Conservation (phyloP, 2,888 invertebrate species). For the Creontiades dilutus region DNA sequence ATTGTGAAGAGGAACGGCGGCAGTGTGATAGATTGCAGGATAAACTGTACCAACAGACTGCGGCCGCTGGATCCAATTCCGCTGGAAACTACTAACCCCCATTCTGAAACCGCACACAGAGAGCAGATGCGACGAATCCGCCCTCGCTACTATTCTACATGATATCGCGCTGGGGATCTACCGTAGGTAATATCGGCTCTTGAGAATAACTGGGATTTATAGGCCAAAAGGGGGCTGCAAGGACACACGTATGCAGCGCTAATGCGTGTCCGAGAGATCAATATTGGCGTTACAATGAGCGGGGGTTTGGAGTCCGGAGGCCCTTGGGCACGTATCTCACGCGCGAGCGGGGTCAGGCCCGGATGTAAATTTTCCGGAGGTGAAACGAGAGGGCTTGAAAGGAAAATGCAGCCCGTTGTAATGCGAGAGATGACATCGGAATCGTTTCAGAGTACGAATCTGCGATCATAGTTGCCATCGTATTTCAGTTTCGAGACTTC, state of each 20-base stretch:
- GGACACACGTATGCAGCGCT: constrained; percentile 8
- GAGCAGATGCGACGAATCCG: constrained; percentile 34
- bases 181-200: constrained; percentile 8
- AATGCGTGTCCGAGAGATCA: constrained; percentile 12
- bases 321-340: constrained; percentile 23
- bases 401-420: too few relatives aligned
- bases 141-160: neutral
- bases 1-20: neutral
- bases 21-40: constrained; percentile 29
- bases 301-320: neutral
- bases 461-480: too few relatives aligned
- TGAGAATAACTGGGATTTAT: constrained; percentile 31
- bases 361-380: neutral
- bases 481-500: too few relatives aligned
- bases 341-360: neutral
- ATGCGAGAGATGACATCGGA: too few relatives aligned
- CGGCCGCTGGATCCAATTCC: constrained; percentile 48
- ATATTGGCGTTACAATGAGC: constrained; percentile 27
- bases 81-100: constrained; percentile 52
- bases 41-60: constrained; percentile 43
- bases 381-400: too few relatives aligned
- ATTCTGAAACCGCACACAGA: constrained; percentile 22
- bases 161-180: neutral
- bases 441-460: too few relatives aligned
- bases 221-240: neutral